phyloP scores from a whole-genome alignment of 2,113 vertebrate species.

The Misgurnus anguillicaudatus region DNA sequence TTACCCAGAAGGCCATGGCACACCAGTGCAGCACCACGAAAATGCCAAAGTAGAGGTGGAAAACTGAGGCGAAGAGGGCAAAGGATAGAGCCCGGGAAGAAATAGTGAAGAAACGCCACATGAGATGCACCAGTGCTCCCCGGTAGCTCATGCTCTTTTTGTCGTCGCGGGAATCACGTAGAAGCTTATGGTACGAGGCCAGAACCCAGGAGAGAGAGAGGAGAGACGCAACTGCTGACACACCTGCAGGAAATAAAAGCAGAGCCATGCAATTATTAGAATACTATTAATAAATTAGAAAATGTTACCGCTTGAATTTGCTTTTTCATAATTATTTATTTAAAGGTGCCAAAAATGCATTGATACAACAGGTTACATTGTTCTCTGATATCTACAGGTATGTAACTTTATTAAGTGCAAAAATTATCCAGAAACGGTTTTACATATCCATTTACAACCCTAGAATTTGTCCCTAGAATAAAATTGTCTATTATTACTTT shows the following conservation, averaged over 20 bases:
- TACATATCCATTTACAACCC: no score
- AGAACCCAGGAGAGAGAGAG: slow-evolving; percentile 99
- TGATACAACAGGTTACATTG: no score
- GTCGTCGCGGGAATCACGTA: slow-evolving; percentile 98
- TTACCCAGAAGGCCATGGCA: slow-evolving; percentile 99
- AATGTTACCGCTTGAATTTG: background rate
- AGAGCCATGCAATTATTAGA: slow-evolving; percentile 1
- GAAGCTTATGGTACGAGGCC: slow-evolving; percentile 99
- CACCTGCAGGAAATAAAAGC: slow-evolving; percentile 76
- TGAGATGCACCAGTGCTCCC: slow-evolving; percentile 93
- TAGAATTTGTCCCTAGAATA: no score
- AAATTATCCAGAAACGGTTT: no score
- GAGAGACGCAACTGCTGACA: slow-evolving; percentile 95
- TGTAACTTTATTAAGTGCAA: no score
- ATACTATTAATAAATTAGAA: no score
- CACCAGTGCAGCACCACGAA: slow-evolving; percentile 99
- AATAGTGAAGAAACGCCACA: slow-evolving; percentile 99
- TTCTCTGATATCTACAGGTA: no score
- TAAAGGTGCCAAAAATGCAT: no score
- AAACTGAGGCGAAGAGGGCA: slow-evolving; percentile 99
- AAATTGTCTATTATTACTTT: no score
- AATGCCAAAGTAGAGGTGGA: slow-evolving; percentile 99
- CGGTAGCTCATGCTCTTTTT: slow-evolving; percentile 99
- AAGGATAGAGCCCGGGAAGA: slow-evolving; percentile 98
- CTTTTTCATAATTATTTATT: background rate